Conservation (phyloP, 2,888 invertebrate genomes). For the Nasonovia ribisnigri region DNA sequence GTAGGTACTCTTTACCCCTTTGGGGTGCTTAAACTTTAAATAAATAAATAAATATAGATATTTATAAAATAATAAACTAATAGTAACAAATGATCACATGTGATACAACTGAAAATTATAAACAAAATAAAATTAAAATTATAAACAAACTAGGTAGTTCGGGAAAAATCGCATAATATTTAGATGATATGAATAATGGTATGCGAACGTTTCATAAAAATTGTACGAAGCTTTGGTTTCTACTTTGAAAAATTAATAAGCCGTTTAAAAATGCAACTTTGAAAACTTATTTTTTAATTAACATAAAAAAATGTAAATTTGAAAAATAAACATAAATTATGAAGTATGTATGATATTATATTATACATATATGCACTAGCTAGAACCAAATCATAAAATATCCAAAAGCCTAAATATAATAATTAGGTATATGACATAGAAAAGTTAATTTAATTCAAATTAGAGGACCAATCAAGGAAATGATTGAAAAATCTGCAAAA, state of each 20-base stretch:
- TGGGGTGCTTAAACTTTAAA: too few species aligned
- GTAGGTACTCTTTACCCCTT: too few species aligned
- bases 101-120: neutral
- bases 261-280: neutral
- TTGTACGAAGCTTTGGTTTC: neutral
- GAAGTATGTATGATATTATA: neutral
- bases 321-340: neutral
- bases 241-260: neutral
- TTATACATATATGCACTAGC: neutral
- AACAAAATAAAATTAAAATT: too few species aligned
- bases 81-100: neutral
- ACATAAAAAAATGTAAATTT: neutral
- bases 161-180: too few species aligned
- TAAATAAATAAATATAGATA: neutral
- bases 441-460: neutral
- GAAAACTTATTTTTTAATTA: neutral
- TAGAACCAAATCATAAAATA: neutral
- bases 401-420: neutral
- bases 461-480: neutral
- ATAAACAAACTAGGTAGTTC: too few species aligned
- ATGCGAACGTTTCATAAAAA: neutral
- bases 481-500: slow-evolving; percentile 1
- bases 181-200: neutral
- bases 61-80: neutral
- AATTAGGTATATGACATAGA: neutral